Evolutionary conservation across 2,797 vertebrate genomes (phyloP), one percentile per base, ranked within the genome.

Genomic region (Microctenopoma stevenorrisi): DNA sequence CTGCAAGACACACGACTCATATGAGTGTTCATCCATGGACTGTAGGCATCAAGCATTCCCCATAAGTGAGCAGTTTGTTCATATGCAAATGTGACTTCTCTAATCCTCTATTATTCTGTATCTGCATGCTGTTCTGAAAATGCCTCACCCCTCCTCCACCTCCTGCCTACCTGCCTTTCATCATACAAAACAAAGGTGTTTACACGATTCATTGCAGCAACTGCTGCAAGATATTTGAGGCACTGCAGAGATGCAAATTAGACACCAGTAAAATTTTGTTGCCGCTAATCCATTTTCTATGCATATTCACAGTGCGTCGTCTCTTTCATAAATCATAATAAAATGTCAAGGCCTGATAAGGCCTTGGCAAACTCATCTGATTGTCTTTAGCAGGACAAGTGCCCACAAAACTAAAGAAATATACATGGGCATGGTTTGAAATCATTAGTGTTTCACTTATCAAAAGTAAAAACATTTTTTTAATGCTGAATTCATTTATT

Each of bases 11-110:
- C 77, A 83, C 83, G 78, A 81, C 62, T 85, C 84, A 85, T 81
- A 54, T 52, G 54, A 56, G 75, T 56, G 69, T 81, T 85, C 84
- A 78, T 73, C 74, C 75, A 74, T 38, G 78, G 71, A 83, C 64
- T 75, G 59, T 22, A 69, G 62, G 76, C 80, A 86, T 78, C 78
- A 68, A 85, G 72, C 77, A 61, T 82, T 78, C 48, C 76, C 77
- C 63, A 73, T 78, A 87, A 88, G 82, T 73, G 60, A 87, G 68
- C 64, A 51, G 61, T 85, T 81, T 79, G 75, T 91, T 91, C 80
- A 88, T 86, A 92, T 92, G 90, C 88, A 92, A 93, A 94, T 93
- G 58, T 22, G n/a, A 38, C 56, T 76, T 69, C 42, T 85, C 75
- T 88, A 88, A 85, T 90, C 85, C 78, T 80, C 77, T 75, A 77